These are phyloP conservation scores for Himalopsyche kuldschensis DNA, from an alignment of 2,888 invertebrate genomes.

Conservation along the genomic window DNA sequence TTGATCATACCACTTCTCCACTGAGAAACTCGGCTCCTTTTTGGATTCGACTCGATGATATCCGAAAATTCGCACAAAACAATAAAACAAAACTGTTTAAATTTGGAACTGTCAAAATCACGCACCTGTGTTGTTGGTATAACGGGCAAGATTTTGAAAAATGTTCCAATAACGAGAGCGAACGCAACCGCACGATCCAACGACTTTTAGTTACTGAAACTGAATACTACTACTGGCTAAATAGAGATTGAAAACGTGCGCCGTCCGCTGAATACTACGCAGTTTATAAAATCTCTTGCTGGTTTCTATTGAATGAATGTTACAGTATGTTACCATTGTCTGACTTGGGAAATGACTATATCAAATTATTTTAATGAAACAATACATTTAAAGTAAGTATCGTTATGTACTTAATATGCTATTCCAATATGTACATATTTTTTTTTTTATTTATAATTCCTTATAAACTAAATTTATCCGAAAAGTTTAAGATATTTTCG, in stretches of 20 bases:
- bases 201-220: background rate
- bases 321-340: too few species aligned
- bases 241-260: background rate
- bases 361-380: too few species aligned
- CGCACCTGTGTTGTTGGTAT: background rate
- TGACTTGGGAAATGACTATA: too few species aligned
- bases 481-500: too few species aligned
- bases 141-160: background rate
- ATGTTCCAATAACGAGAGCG: background rate
- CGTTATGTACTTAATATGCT: too few species aligned
- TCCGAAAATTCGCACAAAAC: background rate
- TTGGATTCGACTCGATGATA: background rate
- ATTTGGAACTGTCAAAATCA: background rate
- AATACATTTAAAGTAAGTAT: too few species aligned
- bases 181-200: background rate
- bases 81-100: background rate
- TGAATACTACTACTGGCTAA: background rate
- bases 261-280: background rate
- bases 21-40: background rate
- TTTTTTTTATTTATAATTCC: too few species aligned
- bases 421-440: too few species aligned
- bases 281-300: too few species aligned
- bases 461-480: too few species aligned
- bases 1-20: background rate
- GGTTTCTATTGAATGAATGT: too few species aligned